Conservation (phyloP, 2,113 vertebrate species). For the Nothocercus julius region DNA sequence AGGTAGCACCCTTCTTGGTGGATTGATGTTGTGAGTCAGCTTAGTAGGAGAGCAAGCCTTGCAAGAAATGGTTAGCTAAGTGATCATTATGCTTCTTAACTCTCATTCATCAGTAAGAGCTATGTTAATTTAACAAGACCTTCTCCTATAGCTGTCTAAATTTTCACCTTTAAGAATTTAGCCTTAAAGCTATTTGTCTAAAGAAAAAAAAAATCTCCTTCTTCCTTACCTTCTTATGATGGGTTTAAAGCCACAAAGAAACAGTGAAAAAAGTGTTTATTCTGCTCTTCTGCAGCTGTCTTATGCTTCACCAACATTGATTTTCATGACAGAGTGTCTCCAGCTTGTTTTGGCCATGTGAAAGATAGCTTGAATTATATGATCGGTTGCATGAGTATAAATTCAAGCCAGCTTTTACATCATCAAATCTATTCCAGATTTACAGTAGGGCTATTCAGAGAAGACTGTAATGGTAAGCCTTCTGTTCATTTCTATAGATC, state of each 20-base stretch:
- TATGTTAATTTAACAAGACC: constrained; percentile 9
- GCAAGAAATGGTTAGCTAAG: constrained; percentile 64
- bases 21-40: constrained; percentile 69
- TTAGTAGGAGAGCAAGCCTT: constrained; percentile 42
- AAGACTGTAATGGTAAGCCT: not conserved
- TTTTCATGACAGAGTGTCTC: not conserved
- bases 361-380: not conserved
- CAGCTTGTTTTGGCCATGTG: not conserved
- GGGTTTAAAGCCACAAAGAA: not conserved
- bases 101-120: constrained; percentile 28
- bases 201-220: not conserved
- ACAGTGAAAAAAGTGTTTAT: not conserved
- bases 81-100: constrained; percentile 50
- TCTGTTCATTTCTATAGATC: not conserved
- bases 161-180: constrained; percentile 24
- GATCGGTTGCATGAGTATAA: accelerated
- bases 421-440: not conserved
- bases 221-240: not conserved
- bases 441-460: not conserved
- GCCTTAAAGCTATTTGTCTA: not conserved
- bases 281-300: not conserved
- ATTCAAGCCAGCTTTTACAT: not conserved
- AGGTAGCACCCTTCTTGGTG: constrained; percentile 60
- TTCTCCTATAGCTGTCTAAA: constrained; percentile 31
- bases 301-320: not conserved